These are phyloP conservation scores for Ceratoteleas bidentatus DNA, from an alignment of 1,140 invertebrate genomes.

Conservation along the genomic window DNA sequence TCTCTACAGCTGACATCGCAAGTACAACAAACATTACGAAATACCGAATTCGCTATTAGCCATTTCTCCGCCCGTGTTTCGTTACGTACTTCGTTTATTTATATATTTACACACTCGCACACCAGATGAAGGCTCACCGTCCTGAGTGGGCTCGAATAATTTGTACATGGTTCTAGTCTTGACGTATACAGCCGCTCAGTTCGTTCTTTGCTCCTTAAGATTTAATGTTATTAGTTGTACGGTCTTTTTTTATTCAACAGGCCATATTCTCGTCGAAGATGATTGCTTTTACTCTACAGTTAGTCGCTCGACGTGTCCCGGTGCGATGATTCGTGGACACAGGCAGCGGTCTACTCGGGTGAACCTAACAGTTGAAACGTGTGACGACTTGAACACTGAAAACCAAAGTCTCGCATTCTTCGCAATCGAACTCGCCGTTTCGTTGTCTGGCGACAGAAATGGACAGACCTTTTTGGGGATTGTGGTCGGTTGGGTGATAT, in stretches of 20 bases:
- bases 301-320: conserved; percentile 22
- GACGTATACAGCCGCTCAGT: conserved; percentile 1
- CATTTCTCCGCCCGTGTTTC: neutral
- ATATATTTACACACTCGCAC: conserved; percentile 63
- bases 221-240: neutral
- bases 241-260: conserved; percentile 14
- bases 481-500: too few relatives aligned
- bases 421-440: neutral
- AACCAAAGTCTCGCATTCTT: too few relatives aligned
- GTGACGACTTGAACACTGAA: too few relatives aligned
- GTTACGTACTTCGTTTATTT: conserved; percentile 54
- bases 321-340: conserved; percentile 24
- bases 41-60: conserved; percentile 32
- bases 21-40: conserved; percentile 63
- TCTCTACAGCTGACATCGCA: conserved; percentile 59
- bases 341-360: neutral
- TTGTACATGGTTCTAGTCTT: conserved; percentile 49
- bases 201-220: neutral
- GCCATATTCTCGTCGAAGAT: conserved; percentile 45
- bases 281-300: conserved; percentile 39
- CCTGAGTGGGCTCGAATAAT: conserved; percentile 49
- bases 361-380: too few relatives aligned
- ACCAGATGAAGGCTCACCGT: conserved; percentile 42
- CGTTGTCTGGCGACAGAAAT: neutral
- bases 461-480: too few relatives aligned